phyloP scores from a whole-genome alignment of 2,888 invertebrate species.

The Mycalesis mineus region DNA sequence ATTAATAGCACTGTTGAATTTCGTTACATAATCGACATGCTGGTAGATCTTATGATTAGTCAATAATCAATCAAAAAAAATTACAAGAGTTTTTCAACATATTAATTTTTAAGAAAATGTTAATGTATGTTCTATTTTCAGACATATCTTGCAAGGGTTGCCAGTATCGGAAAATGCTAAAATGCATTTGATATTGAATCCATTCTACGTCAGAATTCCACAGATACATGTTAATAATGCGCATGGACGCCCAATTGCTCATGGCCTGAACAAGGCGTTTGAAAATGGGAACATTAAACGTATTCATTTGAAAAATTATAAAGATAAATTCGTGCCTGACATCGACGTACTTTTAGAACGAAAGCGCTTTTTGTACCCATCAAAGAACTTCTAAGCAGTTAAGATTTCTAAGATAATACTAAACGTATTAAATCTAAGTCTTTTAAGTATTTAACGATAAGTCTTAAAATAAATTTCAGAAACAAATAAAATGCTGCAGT shows the following conservation, averaged over 20 bases:
- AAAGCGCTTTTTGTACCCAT: background rate
- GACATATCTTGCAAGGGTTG: conserved; percentile 14
- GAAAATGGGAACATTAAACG: conserved; percentile 2
- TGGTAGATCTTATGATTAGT: too few species aligned
- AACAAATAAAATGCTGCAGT: too few species aligned
- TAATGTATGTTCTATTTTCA: conserved; percentile 9
- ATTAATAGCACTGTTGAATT: too few species aligned
- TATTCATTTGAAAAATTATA: conserved; percentile 5
- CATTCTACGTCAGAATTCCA: conserved; percentile 24
- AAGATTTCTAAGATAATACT: too few species aligned
- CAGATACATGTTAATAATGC: conserved; percentile 39
- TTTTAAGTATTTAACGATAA: too few species aligned
- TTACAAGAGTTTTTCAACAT: too few species aligned
- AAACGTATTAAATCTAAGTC: too few species aligned
- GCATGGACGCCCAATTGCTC: conserved; percentile 34
- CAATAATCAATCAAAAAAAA: too few species aligned
- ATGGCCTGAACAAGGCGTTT: conserved; percentile 26
- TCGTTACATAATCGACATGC: too few species aligned
- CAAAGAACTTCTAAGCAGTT: background rate
- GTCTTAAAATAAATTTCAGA: too few species aligned
- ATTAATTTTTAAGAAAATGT: background rate
- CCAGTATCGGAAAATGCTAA: conserved; percentile 22
- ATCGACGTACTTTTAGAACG: background rate
- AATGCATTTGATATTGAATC: conserved; percentile 25
- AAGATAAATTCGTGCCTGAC: background rate